Base-by-base conservation (phyloP, 2,888 invertebrate species). In the Lasioglossum villosulum region DNA sequence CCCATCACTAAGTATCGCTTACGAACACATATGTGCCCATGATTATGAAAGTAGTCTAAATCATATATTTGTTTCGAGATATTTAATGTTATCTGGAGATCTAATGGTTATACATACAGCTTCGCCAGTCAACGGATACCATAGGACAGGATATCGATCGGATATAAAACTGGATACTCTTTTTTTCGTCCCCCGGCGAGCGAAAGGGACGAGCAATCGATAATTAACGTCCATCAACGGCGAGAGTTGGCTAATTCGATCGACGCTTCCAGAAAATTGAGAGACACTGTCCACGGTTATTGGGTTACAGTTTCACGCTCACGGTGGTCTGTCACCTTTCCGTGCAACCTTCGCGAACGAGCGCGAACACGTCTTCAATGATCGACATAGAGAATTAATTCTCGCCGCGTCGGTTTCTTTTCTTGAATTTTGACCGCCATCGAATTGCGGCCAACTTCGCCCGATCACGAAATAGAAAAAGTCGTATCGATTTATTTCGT, bases 251-350 rank as follows among this genome's bases (percentile, higher is more conserved):
- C 56, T 66, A 59, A 74, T 56, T 48, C 37, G 52, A 63, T 79
- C 63, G 72, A 70, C 37, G 45, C 48, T 82, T 77, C 77, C 70
- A 78, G 56, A 84, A 83, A 86, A 90, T 83, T 90, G 90, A 90
- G 90, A 88, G 70, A 76, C 90, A 89, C 90, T 89, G 90, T 68
- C 83, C 34, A 80, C 85, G 90, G 90, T 90, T 89, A 90, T 90
- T 90, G 90, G 91, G 91, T 90, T 90, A 90, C 84, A 89, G 89
- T 90, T 90, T 89, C 89, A 86, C 90, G 86, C 88, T 90, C 89
- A 88, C 85, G 90, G 90, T 90, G 90, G 90, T 90, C 90, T 90
- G 89, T 90, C 90, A 90, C 90, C 88, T 90, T 88, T 77, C 77
- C 80, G 83, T 66, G 48, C 68, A 79, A 81, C 75, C 86, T 80